Evolutionary conservation across 2,113 vertebrate genomes (phyloP).

Genomic region (Cacatua alba): DNA sequence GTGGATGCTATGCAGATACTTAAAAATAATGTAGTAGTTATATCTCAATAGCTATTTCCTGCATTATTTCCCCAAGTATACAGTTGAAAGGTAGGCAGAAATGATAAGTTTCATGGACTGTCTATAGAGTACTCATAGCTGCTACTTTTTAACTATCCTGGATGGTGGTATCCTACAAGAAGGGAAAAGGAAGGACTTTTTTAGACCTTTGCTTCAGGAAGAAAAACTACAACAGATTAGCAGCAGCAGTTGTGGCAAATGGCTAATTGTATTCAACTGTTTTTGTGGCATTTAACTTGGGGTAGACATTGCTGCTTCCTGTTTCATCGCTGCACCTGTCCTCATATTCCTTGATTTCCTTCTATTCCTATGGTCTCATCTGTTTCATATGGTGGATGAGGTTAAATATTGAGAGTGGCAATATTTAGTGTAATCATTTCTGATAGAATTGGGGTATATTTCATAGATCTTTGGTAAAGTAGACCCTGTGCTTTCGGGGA

Average conservation of each 20-base stretch:
- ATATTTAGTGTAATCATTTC: neutral
- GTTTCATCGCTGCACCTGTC: neutral
- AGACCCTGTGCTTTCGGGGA: neutral
- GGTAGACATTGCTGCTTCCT: rapidly evolving
- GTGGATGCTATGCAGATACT: neutral
- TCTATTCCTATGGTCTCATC: neutral
- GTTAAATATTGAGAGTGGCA: neutral
- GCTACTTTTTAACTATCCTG: neutral
- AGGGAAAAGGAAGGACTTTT: neutral
- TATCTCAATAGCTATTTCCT: neutral
- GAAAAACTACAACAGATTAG: neutral
- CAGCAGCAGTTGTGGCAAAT: neutral
- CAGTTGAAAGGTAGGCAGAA: too few relatives aligned
- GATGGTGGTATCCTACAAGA: neutral
- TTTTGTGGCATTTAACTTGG: neutral
- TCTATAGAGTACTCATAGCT: neutral
- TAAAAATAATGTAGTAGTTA: neutral
- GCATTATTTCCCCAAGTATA: neutral
- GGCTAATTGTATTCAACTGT: neutral
- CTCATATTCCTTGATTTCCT: neutral
- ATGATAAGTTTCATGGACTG: neutral
- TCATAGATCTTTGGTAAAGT: neutral
- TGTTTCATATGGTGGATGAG: neutral
- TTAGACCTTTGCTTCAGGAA: neutral
- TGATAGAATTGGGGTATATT: neutral